Conservation (phyloP, 2,888 invertebrate species). For the Cataglyphis livida region DNA sequence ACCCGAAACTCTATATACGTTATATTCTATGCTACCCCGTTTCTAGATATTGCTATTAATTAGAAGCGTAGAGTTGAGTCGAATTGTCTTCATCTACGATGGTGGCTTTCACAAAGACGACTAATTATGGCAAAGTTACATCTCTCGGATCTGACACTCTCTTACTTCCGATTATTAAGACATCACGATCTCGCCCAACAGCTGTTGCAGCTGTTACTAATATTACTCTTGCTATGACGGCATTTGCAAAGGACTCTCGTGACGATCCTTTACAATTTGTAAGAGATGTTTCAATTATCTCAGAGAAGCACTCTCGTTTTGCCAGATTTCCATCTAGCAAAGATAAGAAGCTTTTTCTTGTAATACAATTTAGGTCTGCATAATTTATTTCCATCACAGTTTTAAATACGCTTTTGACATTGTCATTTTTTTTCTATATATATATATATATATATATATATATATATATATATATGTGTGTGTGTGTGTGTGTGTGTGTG, state of each 20-base stretch:
- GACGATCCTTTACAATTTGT: conserved; percentile 4
- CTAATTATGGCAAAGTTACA: conserved; percentile 80
- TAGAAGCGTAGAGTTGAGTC: conserved; percentile 76
- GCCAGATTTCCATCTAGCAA: background rate
- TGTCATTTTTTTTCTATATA: background rate
- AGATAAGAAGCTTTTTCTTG: background rate
- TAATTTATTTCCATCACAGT: background rate
- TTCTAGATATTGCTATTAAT: conserved; percentile 80
- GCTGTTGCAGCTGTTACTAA: conserved; percentile 57
- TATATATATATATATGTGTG: background rate
- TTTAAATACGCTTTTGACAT: background rate
- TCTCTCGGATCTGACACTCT: conserved; percentile 70
- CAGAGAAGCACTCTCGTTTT: background rate
- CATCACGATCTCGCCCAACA: conserved; percentile 71
- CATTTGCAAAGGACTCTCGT: background rate
- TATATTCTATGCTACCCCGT: background rate
- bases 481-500: background rate
- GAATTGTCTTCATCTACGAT: conserved; percentile 77
- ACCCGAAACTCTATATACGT: conserved; percentile 31
- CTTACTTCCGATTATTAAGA: conserved; percentile 79
- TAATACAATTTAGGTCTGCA: background rate
- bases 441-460: background rate
- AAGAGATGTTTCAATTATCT: conserved; percentile 8
- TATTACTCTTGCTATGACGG: conserved; percentile 13
- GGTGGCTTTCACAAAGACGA: conserved; percentile 72